phyloP scores from a whole-genome alignment of 2,797 vertebrate species.

The Micromesistius poutassou region DNA sequence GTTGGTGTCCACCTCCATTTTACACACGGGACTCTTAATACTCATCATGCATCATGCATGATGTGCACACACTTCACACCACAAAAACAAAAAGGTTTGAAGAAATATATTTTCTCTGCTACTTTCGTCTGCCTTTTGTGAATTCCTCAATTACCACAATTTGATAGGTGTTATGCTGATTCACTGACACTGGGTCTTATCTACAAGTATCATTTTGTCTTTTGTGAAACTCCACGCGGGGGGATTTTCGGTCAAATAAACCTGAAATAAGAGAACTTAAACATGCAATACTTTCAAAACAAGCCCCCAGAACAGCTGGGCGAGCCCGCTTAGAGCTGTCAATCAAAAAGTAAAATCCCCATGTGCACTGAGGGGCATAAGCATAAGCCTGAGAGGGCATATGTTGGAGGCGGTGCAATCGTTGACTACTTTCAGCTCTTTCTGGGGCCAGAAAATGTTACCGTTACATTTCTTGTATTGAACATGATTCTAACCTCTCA shows the following conservation, averaged over 20 bases:
- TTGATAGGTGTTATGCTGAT: background rate
- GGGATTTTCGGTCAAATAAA: background rate
- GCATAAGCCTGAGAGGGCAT: background rate
- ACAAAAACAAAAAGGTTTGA: no score
- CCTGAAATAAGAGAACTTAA: background rate
- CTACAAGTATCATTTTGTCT: background rate
- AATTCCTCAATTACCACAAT: constrained; percentile 5
- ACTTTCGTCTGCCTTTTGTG: background rate
- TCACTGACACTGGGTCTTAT: background rate
- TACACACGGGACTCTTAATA: background rate
- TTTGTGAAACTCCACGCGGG: constrained; percentile 1
- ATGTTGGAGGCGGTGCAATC: background rate
- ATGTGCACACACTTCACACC: background rate
- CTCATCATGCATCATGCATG: background rate
- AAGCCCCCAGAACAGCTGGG: background rate
- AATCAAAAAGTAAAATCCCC: background rate
- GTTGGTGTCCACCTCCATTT: no score
- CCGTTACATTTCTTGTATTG: background rate
- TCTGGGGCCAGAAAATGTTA: background rate
- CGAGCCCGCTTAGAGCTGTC: constrained; percentile 4
- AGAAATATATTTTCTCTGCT: no score
- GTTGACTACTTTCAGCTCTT: background rate
- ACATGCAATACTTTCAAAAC: constrained; percentile 4
- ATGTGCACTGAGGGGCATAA: background rate
- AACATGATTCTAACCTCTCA: background rate